Evolutionary conservation across 1,140 invertebrate genomes (phyloP), one percentile per base, ranked within the genome.

Genomic region (Anastatus disparis): DNA sequence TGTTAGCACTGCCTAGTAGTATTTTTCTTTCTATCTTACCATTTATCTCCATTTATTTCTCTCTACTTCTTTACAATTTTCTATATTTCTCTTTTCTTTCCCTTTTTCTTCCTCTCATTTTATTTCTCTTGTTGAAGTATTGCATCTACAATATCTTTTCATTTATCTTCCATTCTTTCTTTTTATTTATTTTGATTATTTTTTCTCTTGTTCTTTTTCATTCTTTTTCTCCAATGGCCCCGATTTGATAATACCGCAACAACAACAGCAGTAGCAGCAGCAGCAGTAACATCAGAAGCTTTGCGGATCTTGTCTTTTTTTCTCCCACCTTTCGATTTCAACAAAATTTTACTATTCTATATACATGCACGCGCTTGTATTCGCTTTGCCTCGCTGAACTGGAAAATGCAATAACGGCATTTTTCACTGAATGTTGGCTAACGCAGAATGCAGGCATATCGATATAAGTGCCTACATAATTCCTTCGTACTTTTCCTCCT

Each of bases 321-420:
- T n/a, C 48, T 20, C 20, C 24, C 22, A 2, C 38, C 40, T 15
- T 8, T n/a, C n/a, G 8, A 20, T 15, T n/a, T 13, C 40, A 9
- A n/a, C n/a, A 29, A 50, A 63, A 50, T 50, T 38, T 63, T 29
- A 17, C 8, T 24, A 62, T 62, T 44, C 56, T 61, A n/a, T n/a
- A n/a, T n/a, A 63, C 46, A 29, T 35, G 29, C 31, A 24, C 26
- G 12, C 15, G 26, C 24, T n/a, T n/a, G n/a, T n/a, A n/a, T n/a
- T n/a, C n/a, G n/a, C n/a, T n/a, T n/a, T n/a, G 22, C 12, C 20
- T 31, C 29, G 31, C 3, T 24, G 29, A 40, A 20, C 52, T 22
- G 52, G 50, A 66, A 55, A 66, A 56, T 66, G 64, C 64, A 66
- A 66, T 66, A 65, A 66, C 38, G 15, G 20, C 22, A 7, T 53